Percentiles rank a stretch among this genome's conserved stretches.
Evolutionary conservation across 2,113 vertebrate species (phyloP).

Genomic region (Pseudonaja textilis): DNA sequence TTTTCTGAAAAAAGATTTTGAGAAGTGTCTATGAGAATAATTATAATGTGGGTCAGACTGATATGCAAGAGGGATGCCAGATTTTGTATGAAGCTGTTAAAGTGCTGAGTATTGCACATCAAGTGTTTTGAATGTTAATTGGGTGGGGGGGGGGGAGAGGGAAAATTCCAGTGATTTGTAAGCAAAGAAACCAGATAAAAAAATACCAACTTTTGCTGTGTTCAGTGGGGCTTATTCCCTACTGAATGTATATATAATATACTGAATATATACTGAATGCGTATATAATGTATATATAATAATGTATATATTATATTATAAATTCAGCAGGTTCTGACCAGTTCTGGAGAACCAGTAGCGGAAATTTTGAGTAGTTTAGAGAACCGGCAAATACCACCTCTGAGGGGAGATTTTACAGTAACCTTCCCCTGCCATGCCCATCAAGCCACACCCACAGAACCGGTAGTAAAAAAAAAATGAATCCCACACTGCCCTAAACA

Average conservation of each 20-base stretch:
- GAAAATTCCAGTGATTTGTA: neutral
- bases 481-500: neutral
- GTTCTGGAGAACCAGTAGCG: no score
- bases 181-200: neutral
- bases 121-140: neutral
- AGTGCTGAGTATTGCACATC: conserved; percentile 6
- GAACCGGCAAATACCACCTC: no score
- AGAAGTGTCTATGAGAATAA: neutral
- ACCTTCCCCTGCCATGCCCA: no score
- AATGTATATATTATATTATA: neutral
- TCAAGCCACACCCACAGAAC: no score
- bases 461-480: no score
- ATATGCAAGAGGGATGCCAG: neutral
- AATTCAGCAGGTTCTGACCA: no score
- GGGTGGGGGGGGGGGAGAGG: neutral
- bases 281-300: neutral
- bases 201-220: neutral
- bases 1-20: conserved; percentile 17
- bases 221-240: neutral
- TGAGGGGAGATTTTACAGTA: no score
- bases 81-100: conserved; percentile 18
- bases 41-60: conserved; percentile 6
- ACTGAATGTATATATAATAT: neutral
- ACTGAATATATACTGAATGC: neutral
- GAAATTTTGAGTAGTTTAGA: no score